These are phyloP conservation scores for Thaumatotibia leucotreta DNA, from an alignment of 1,140 invertebrate species.

Conservation along the genomic window DNA sequence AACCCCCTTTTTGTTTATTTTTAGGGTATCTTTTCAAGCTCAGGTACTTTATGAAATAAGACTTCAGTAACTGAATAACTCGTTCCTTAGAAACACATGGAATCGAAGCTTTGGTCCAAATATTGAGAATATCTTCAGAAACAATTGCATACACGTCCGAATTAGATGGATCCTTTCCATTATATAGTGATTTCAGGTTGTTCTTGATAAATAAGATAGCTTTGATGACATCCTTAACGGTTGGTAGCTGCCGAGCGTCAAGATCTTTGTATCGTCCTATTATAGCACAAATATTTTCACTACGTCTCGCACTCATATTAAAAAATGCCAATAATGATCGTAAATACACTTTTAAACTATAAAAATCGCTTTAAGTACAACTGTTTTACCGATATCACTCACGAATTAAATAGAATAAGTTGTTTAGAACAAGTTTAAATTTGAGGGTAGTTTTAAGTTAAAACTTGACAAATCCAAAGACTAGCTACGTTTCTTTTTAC, in stretches of 20 bases:
- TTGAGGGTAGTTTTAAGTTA: not conserved
- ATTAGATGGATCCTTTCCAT: not conserved
- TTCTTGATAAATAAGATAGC: not conserved
- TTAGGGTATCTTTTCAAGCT: not conserved
- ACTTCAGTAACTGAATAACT: not conserved
- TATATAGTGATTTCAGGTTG: not conserved
- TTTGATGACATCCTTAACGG: not conserved
- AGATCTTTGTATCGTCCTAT: not conserved
- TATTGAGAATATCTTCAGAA: not conserved
- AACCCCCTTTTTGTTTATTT: not conserved
- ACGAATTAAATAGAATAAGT: not conserved
- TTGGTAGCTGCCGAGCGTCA: not conserved
- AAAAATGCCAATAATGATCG: not conserved
- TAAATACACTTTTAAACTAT: not conserved
- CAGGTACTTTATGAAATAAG: not conserved
- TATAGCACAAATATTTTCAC: not conserved
- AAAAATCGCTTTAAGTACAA: not conserved
- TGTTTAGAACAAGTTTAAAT: not conserved
- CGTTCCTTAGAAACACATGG: not conserved
- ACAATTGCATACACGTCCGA: not conserved
- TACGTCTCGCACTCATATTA: not conserved
- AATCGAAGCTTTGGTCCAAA: slow-evolving; percentile 8
- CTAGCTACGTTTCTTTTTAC: not conserved
- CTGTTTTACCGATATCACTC: not conserved
- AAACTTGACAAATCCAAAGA: not conserved